phyloP scores from a whole-genome alignment of 1,140 invertebrate species.

The Meloidogyne floridensis region DNA sequence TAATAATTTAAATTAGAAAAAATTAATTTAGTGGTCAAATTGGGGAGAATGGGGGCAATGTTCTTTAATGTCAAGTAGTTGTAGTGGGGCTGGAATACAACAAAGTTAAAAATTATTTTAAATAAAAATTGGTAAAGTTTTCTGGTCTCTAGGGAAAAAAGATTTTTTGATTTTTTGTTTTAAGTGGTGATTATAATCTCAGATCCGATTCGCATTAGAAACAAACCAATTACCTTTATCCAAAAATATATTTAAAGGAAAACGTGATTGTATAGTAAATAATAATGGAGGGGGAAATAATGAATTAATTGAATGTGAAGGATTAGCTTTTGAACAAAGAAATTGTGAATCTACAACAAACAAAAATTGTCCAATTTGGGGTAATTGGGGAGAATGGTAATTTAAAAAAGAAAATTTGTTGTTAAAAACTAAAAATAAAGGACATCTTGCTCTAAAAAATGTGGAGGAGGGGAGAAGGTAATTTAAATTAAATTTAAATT shows the following conservation, averaged over 20 bases:
- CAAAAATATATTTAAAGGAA: conserved; percentile 3
- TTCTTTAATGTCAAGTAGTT: conserved; percentile 3
- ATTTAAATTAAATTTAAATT: not conserved
- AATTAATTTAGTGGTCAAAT: conserved; percentile 9
- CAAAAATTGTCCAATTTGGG: conserved; percentile 21
- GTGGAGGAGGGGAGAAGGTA: conserved; percentile 24
- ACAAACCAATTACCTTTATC: too few relatives aligned
- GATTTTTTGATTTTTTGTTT: too few relatives aligned
- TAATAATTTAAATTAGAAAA: not conserved
- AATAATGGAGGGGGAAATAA: not conserved
- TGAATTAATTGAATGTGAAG: conserved; percentile 16
- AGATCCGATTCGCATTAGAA: too few relatives aligned
- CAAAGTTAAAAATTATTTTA: not conserved
- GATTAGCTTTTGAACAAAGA: conserved; percentile 20
- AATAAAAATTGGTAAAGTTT: too few relatives aligned
- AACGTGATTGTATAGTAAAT: conserved; percentile 20
- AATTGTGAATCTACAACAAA: conserved; percentile 2
- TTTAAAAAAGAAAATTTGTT: not conserved
- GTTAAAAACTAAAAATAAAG: not conserved
- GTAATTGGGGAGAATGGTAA: conserved; percentile 25
- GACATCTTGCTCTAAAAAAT: conserved; percentile 29
- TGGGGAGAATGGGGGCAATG: conserved; percentile 17
- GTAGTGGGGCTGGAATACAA: not conserved
- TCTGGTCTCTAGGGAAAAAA: too few relatives aligned
- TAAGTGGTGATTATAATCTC: too few relatives aligned